Conservation (phyloP, 1,140 invertebrate genomes). For the Leptinotarsa lineolata region DNA sequence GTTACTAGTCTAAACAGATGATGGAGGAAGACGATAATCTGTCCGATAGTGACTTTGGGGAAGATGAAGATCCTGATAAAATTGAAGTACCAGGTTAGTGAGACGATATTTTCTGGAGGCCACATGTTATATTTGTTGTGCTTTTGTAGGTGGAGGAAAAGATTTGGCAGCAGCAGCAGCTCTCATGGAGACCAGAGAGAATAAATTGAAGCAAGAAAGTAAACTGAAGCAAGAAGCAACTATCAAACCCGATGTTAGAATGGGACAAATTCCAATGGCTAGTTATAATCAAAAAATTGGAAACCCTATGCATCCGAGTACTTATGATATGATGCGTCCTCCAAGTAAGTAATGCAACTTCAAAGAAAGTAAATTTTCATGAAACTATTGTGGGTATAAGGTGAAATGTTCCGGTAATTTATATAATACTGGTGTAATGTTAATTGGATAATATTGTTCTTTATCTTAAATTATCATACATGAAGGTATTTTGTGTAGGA, state of each 20-base stretch:
- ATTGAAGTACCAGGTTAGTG: constrained; percentile 82
- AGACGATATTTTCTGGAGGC: constrained; percentile 24
- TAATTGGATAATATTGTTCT: no score
- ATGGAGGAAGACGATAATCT: constrained; percentile 68
- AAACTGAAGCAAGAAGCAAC: constrained; percentile 35
- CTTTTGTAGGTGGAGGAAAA: constrained; percentile 72
- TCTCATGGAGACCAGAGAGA: constrained; percentile 55
- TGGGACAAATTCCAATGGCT: constrained; percentile 36
- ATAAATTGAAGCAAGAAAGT: constrained; percentile 44
- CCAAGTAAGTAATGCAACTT: constrained; percentile 40
- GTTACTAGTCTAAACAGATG: constrained; percentile 48
- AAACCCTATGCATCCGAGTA: constrained; percentile 39
- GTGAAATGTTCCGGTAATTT: not conserved
- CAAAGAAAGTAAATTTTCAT: not conserved
- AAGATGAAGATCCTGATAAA: constrained; percentile 87
- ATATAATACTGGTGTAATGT: no score
- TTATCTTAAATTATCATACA: no score
- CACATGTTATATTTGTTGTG: constrained; percentile 1
- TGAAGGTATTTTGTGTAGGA: no score
- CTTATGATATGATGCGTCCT: constrained; percentile 49
- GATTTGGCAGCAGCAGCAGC: constrained; percentile 75
- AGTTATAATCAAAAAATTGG: constrained; percentile 42
- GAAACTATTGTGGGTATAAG: not conserved
- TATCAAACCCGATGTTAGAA: constrained; percentile 40
- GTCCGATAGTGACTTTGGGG: constrained; percentile 81